A percentile compares a stretch with the other conserved stretches of the same genome.
Evolutionary conservation across 2,113 vertebrate species (phyloP).

Genomic region (Trogon melanurus): DNA sequence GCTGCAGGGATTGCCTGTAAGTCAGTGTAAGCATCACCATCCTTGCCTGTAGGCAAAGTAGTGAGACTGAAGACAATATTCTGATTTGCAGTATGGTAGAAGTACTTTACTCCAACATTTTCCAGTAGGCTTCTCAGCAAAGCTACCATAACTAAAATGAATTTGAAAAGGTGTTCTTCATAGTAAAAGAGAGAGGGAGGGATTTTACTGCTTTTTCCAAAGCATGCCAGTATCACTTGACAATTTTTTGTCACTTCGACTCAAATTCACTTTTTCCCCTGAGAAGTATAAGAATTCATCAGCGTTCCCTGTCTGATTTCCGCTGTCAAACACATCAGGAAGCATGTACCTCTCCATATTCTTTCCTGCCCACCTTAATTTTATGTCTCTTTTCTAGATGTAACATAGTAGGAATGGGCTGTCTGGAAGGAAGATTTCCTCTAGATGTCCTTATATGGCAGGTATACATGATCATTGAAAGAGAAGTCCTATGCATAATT

Average conservation of each 20-base stretch:
- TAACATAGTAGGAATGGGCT: constrained; percentile 18
- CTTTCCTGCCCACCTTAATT: constrained; percentile 70
- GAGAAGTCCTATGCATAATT: background rate
- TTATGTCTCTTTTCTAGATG: constrained; percentile 61
- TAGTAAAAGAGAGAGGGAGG: background rate
- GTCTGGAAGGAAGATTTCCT: constrained; percentile 49
- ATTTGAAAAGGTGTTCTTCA: background rate
- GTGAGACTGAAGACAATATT: background rate
- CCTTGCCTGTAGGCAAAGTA: background rate
- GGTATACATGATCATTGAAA: background rate
- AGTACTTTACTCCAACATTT: background rate
- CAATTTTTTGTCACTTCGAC: constrained; percentile 71
- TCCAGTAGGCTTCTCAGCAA: background rate
- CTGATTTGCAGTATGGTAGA: background rate
- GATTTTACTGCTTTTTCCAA: background rate
- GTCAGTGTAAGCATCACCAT: background rate
- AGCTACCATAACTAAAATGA: background rate
- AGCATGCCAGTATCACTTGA: constrained; percentile 27
- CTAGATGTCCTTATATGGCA: constrained; percentile 16
- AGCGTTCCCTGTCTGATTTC: constrained; percentile 69
- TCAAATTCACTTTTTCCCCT: constrained; percentile 67
- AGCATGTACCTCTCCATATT: constrained; percentile 60
- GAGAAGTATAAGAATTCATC: constrained; percentile 72
- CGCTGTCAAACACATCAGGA: constrained; percentile 75
- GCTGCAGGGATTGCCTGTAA: background rate